phyloP scores from a whole-genome alignment of 2,888 invertebrate genomes.

The Catocala sponsa region DNA sequence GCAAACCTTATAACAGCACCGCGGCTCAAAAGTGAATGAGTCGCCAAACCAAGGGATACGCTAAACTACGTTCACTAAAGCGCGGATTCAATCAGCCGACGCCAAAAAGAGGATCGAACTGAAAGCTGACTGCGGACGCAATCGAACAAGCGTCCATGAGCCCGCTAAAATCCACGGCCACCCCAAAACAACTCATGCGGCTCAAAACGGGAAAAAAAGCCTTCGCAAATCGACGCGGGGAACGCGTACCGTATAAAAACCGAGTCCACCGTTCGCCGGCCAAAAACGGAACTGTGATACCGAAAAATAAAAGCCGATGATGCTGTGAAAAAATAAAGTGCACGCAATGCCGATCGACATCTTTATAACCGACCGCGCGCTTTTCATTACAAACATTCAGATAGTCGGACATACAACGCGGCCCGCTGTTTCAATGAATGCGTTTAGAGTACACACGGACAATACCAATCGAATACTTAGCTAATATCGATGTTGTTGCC shows the following conservation, averaged over 20 bases:
- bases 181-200: conserved; percentile 86
- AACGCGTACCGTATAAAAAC: conserved; percentile 84
- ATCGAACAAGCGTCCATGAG: conserved; percentile 80
- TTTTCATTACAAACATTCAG: conserved; percentile 45
- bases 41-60: conserved; percentile 75
- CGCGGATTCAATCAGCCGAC: conserved; percentile 84
- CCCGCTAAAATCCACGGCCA: conserved; percentile 80
- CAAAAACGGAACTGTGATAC: conserved; percentile 87
- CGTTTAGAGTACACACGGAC: conserved; percentile 1
- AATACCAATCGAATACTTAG: not conserved
- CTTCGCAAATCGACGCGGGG: conserved; percentile 81
- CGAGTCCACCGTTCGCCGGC: conserved; percentile 82
- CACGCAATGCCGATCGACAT: conserved; percentile 68
- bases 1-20: conserved; percentile 60
- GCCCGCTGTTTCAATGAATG: conserved; percentile 26
- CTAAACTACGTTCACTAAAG: conserved; percentile 85
- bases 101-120: conserved; percentile 72
- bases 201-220: conserved; percentile 78
- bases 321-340: conserved; percentile 83
- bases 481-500: too few relatives aligned
- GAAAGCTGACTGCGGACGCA: conserved; percentile 77
- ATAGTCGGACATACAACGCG: conserved; percentile 1
- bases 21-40: conserved; percentile 78
- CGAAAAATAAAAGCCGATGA: conserved; percentile 86
- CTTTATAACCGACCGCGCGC: conserved; percentile 71